Base-by-base conservation (phyloP, 2,113 vertebrate genomes). In the Poeciliopsis occidentalis region DNA sequence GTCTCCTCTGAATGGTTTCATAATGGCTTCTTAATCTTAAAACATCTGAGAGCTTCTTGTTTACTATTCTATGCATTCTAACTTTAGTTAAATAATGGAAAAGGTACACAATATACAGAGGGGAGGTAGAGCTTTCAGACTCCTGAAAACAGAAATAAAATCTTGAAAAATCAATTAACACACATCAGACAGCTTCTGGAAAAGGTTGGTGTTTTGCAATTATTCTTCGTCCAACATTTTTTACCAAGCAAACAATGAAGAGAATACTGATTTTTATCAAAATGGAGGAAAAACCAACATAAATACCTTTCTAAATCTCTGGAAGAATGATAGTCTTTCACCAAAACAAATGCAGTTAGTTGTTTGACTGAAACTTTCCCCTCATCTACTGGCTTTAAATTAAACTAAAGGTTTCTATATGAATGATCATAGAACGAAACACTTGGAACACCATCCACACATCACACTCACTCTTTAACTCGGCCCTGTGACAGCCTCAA, bases 1-100 rank as follows among this genome's bases (percentile, higher is more conserved):
- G 29, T 54, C 63, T 73, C 82, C 22, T 66, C 62, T 68, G 54
- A 76, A 62, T 63, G 37, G 34, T 60, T 69, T 54, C 39, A 71
- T 54, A 57, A 57, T 57, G 51, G 22, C 24, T 57, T 24, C 51
- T 57, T 57, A 22, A 10, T 57, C 51, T 57, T 22, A 57, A 8
- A 57, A 57, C 51, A 57, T 57, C 51, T 57, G 51, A 57, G 22
- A 57, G 51, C 8, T 57, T 57, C 51, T 57, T 19, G 44, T 47
- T 57, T 57, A 7, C 17, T n/a, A n/a, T 57, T 57, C 51, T n/a
- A 24, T 57, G 51, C 24, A n/a, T 57, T 57, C 19, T 8, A 8
- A 17, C 51, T 57, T 24, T 24, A 57, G 22, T 8, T 57, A 57
- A 57, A 57, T 57, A 11, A 57, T 57, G 24, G 17, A n/a, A 10